Evolutionary conservation across 2,797 vertebrate genomes (phyloP).

Genomic region (Oreortyx pictus): DNA sequence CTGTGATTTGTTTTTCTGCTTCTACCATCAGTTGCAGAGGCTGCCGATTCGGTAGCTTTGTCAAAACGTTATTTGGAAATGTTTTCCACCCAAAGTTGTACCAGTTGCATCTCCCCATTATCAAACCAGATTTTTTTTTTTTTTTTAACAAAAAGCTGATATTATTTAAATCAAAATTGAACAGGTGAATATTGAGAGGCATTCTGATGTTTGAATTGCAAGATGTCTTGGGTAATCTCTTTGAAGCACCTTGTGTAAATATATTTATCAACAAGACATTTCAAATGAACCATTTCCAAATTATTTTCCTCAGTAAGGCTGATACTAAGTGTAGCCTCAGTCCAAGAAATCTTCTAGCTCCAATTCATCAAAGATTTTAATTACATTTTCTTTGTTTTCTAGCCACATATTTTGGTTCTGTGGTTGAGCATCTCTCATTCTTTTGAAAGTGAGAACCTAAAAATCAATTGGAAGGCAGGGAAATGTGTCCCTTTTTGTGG

Average conservation of each 20-base stretch:
- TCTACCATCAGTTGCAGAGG: background rate
- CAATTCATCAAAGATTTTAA: background rate
- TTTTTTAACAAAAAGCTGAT: background rate
- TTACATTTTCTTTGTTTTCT: background rate
- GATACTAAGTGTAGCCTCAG: background rate
- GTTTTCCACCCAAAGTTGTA: constrained; percentile 2
- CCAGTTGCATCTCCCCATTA: background rate
- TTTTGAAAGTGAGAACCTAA: background rate
- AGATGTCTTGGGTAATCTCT: background rate
- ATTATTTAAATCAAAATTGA: background rate
- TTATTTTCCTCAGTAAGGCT: background rate
- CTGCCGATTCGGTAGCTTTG: constrained; percentile 18
- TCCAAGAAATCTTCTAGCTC: background rate
- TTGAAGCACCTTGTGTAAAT: background rate
- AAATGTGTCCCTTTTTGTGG: background rate
- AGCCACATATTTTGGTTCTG: background rate
- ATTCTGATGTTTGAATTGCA: background rate
- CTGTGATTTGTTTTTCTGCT: constrained; percentile 17
- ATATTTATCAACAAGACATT: background rate
- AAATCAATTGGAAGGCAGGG: background rate
- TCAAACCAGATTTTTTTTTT: background rate
- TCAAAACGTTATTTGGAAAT: background rate
- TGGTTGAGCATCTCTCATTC: background rate
- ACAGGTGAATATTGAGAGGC: background rate
- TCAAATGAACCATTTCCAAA: background rate